Base-by-base conservation (phyloP, 2,888 invertebrate genomes). In the Anarsia innoxiella region DNA sequence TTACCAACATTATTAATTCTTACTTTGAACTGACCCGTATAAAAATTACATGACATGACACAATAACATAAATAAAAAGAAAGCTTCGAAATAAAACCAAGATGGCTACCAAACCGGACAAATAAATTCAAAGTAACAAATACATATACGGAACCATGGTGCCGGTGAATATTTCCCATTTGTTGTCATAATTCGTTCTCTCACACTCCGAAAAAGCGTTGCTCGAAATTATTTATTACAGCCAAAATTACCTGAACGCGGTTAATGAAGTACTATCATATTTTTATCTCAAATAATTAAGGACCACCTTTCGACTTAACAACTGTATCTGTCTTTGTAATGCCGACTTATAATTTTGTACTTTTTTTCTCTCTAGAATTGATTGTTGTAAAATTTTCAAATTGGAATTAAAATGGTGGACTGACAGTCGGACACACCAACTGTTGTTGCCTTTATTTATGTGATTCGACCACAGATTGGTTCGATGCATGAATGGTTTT, bases 361-460 rank as follows among this genome's bases (percentile, higher is more conserved):
- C 25, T 59, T 59, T 55, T n/a, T 57, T 59, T 57, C 63, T 66
- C 56, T 63, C 60, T 60, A 66, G 55, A 74, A 76, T 74, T 75
- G 75, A 76, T 77, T 74, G 61, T 67, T 73, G 69, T 72, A 71
- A 75, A 74, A 68, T 68, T 66, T n/a, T 66, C 56, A 66, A 74
- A 67, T 70, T 62, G 65, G 64, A 67, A 70, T 67, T n/a, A 61
- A 68, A 60, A 59, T 66, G 56, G 61, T 56, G 57, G 61, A 47
- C n/a, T n/a, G n/a, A n/a, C 53, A 50, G 51, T 59, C 66, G 72
- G 60, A 59, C 57, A 57, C 51, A 53, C 64, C 77, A 75, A 79
- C 75, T 77, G 79, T 74, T 77, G 70, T 67, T 67, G 59, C 55
- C 54, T 51, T 74, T 77, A 78, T 82, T 80, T 80, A 82, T 80